These are phyloP conservation scores for Eupsilia transversa DNA, from an alignment of 2,888 invertebrate genomes.

Conservation along the genomic window DNA sequence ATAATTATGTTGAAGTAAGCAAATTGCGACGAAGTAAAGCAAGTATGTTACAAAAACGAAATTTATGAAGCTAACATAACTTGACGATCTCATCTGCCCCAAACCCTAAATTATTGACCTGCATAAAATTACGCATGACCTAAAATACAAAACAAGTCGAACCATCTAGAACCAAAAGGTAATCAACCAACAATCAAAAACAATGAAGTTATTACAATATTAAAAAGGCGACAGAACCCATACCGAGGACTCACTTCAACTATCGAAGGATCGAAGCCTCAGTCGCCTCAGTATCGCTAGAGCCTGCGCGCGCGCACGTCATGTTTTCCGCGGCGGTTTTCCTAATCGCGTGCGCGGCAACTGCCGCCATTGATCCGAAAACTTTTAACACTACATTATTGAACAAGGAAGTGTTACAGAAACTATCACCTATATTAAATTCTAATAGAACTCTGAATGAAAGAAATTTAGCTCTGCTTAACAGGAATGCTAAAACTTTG, in stretches of 20 bases:
- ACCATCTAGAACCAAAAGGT: constrained; percentile 47
- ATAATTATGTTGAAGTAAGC: not conserved
- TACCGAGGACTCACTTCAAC: constrained; percentile 58
- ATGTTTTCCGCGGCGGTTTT: constrained; percentile 75
- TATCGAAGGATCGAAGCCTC: constrained; percentile 71
- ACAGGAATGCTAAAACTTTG: constrained; percentile 77
- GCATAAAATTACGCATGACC: constrained; percentile 22
- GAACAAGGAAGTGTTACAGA: constrained; percentile 75
- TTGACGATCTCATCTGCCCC: not conserved
- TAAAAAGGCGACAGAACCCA: constrained; percentile 69
- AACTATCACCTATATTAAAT: constrained; percentile 74
- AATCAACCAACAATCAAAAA: constrained; percentile 58
- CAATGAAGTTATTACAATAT: constrained; percentile 78
- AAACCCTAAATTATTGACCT: constrained; percentile 3
- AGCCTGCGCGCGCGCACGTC: constrained; percentile 84
- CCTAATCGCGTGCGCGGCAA: constrained; percentile 80
- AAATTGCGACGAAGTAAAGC: not conserved
- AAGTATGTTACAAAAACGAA: not conserved
- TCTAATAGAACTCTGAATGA: constrained; percentile 76
- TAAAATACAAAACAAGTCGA: constrained; percentile 51
- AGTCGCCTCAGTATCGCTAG: constrained; percentile 82
- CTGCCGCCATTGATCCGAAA: constrained; percentile 70
- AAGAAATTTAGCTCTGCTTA: constrained; percentile 75
- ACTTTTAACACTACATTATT: constrained; percentile 75
- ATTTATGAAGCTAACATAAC: not conserved